These are phyloP conservation scores for Polypedilum pembai DNA, from an alignment of 1,140 invertebrate genomes.

Conservation along the genomic window DNA sequence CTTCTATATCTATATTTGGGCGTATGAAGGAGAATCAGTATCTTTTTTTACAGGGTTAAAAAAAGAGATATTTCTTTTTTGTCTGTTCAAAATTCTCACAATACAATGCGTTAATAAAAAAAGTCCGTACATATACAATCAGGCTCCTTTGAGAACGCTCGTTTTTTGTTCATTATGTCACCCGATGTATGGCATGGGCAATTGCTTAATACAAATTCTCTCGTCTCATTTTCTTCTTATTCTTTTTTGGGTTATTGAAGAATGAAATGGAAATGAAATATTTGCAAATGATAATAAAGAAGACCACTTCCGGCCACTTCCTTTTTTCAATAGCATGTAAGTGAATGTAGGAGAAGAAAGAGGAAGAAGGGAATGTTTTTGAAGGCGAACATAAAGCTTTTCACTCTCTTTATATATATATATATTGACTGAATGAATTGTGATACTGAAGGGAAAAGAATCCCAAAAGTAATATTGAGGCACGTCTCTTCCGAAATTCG, in stretches of 20 bases:
- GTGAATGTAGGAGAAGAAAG: background rate
- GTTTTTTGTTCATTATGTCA: background rate
- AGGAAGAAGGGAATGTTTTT: too few species aligned
- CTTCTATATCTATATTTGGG: slow-evolving; percentile 22
- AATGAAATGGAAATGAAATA: background rate
- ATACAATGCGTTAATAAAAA: too few species aligned
- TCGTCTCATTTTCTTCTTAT: background rate
- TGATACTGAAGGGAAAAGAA: background rate
- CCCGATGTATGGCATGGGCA: background rate
- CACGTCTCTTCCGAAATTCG: too few species aligned
- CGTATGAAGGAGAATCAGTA: slow-evolving; percentile 20
- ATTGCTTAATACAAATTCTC: background rate
- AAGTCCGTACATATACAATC: too few species aligned
- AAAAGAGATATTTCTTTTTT: too few species aligned
- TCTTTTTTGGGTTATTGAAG: background rate
- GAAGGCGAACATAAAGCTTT: too few species aligned
- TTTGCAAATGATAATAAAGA: background rate
- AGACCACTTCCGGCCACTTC: slow-evolving; percentile 25
- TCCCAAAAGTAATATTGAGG: background rate
- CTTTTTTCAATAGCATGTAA: background rate
- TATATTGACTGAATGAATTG: background rate
- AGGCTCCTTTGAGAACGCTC: background rate
- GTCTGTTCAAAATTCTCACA: too few species aligned
- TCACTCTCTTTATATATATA: background rate
- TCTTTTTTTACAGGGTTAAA: background rate